Base-by-base conservation (phyloP, 2,888 invertebrate genomes). In the Glomeris marginata region DNA sequence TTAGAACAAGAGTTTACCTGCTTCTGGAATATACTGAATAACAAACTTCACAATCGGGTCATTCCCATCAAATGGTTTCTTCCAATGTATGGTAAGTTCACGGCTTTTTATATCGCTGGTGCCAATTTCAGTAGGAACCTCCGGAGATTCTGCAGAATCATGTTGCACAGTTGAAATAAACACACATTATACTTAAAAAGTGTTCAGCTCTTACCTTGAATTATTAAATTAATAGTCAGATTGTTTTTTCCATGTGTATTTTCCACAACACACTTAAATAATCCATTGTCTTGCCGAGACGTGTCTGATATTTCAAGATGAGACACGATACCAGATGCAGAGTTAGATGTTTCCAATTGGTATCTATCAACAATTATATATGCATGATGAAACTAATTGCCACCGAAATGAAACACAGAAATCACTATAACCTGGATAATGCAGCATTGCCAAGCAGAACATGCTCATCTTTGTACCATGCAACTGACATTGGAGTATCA, bases 401-500 rank as follows among this genome's bases (percentile, higher is more conserved):
- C 3, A 28, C 8, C 4, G 3, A 28, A 28, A 28, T 8, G 4
- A 28, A 28, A 8, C 28, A 28, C 28, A 28, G 28, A 28, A 28
- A 28, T 28, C 28, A 28, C 8, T 8, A 3, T 5, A 28, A 28
- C 28, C 28, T 28, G 8, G 28, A 28, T 28, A 28, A 28, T 28
- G 28, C 28, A 8, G 28, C 3, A 28, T 5, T 8, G 28, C 28
- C 16, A n/a, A n/a, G n/a, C 5, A 49, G 1, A 18, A 49, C 20
- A 15, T 43, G 6, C 28, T 53, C 49, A 34, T 57, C 58, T 37
- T 57, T 57, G 11, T 62, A 65, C 68, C 68, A 68, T 4, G 60
- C 56, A 2, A 67, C 56, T 4, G 63, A 63, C 22, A 67, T 52
- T 0, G 68, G 67, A 38, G 60, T 60, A 53, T 68, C 67, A 1